phyloP scores from a whole-genome alignment of 2,113 vertebrate species.

The Delphinus delphis region DNA sequence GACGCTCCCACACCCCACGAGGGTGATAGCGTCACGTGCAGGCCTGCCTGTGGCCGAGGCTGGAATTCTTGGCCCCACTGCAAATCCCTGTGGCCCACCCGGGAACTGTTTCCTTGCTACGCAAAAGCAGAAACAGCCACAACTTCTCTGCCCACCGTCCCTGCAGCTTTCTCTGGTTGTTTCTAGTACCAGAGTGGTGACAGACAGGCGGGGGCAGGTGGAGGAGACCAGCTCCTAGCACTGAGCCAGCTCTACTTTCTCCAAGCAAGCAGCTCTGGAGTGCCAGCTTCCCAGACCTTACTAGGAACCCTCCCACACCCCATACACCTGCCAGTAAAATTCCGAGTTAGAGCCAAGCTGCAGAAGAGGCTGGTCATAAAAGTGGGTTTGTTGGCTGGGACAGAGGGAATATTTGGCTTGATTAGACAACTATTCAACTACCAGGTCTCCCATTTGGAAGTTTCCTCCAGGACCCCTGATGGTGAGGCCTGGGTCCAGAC shows the following conservation, averaged over 20 bases:
- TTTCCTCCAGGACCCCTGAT: conserved; percentile 10
- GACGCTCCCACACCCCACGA: background rate
- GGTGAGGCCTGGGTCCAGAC: background rate
- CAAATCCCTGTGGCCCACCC: background rate
- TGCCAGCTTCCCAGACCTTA: background rate
- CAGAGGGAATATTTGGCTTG: conserved; percentile 56
- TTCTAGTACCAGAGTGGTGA: background rate
- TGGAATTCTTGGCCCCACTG: background rate
- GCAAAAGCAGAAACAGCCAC: background rate
- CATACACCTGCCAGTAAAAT: background rate
- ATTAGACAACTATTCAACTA: conserved; percentile 15
- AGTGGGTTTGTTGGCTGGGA: conserved; percentile 3
- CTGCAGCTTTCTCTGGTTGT: background rate
- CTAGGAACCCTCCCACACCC: background rate
- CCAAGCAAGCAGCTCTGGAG: background rate
- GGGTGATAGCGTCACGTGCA: background rate
- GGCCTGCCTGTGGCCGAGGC: background rate
- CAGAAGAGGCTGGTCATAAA: background rate
- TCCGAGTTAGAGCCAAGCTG: background rate
- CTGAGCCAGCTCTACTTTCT: background rate
- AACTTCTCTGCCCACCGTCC: background rate
- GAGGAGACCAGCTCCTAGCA: background rate
- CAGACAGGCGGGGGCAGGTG: background rate
- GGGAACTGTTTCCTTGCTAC: background rate
- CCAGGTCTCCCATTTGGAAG: background rate